A percentile compares a stretch with the other conserved stretches of the same genome.
Evolutionary conservation across 2,888 invertebrate species (phyloP).

Genomic region (Callyntrura sp.): DNA sequence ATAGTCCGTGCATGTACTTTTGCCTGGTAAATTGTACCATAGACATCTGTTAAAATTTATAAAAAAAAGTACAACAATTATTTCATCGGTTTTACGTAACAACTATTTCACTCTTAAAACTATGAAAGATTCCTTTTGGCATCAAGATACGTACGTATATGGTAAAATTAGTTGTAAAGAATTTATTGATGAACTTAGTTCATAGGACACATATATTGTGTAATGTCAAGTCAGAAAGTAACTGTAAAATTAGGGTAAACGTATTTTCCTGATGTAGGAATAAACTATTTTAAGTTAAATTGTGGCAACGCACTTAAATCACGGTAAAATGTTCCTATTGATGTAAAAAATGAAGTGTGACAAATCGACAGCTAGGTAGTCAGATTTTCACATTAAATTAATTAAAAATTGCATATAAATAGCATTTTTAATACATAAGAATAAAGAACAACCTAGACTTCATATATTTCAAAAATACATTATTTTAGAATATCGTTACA

Average conservation of each 20-base stretch:
- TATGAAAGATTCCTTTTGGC: too few species aligned
- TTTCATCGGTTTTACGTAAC: too few species aligned
- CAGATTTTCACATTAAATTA: neutral
- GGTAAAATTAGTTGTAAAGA: too few species aligned
- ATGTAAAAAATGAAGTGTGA: slow-evolving; percentile 35
- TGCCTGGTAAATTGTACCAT: too few species aligned
- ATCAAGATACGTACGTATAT: too few species aligned
- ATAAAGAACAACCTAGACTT: neutral
- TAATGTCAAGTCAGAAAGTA: neutral
- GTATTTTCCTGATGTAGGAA: too few species aligned
- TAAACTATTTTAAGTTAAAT: neutral
- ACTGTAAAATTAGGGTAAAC: neutral
- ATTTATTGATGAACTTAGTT: too few species aligned
- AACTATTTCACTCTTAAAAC: too few species aligned
- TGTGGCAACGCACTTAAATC: slow-evolving; percentile 54
- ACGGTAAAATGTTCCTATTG: slow-evolving; percentile 71
- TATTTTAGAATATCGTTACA: neutral
- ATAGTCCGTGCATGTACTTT: too few species aligned
- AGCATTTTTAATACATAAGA: neutral
- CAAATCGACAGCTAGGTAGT: neutral
- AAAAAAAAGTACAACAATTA: too few species aligned
- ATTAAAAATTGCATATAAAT: neutral
- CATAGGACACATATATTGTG: too few species aligned
- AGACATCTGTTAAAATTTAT: too few species aligned
- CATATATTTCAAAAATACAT: neutral